These are phyloP conservation scores for Sebastes nivosus DNA, from an alignment of 2,797 vertebrate genomes.

Conservation along the genomic window DNA sequence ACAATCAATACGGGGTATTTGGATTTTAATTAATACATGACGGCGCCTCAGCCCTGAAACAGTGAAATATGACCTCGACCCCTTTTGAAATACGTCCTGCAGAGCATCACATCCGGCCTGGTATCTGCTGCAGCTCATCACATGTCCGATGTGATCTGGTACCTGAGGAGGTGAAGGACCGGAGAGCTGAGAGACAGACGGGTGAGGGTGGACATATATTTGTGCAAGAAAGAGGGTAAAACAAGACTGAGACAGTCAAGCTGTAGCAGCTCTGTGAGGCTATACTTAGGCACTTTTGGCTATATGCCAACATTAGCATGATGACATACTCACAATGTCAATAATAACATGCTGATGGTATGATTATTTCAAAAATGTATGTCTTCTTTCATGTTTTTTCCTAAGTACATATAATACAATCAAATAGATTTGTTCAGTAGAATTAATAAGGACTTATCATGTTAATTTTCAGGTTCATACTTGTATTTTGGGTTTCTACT, in stretches of 20 bases:
- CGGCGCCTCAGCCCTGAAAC: slow-evolving; percentile 84
- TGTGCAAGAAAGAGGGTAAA: background rate
- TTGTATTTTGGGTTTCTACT: no score
- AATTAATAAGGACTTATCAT: no score
- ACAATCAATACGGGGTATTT: slow-evolving; percentile 97
- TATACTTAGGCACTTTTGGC: background rate
- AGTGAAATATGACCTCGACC: slow-evolving; percentile 89
- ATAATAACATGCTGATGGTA: background rate
- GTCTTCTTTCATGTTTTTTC: background rate
- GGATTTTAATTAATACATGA: slow-evolving; percentile 98
- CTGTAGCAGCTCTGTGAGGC: background rate
- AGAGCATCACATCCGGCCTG: slow-evolving; percentile 82
- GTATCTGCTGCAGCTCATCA: slow-evolving; percentile 86
- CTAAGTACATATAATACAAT: no score
- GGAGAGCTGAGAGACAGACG: background rate
- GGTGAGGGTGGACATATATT: background rate
- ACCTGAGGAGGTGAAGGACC: slow-evolving; percentile 43
- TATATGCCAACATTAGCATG: background rate
- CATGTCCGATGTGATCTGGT: slow-evolving; percentile 80
- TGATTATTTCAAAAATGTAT: background rate
- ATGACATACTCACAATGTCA: background rate
- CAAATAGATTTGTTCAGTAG: no score
- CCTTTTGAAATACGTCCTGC: slow-evolving; percentile 84
- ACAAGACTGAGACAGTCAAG: background rate
- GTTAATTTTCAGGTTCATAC: no score